Base-by-base conservation (phyloP, 1,140 invertebrate species). In the Aphidius gifuensis region DNA sequence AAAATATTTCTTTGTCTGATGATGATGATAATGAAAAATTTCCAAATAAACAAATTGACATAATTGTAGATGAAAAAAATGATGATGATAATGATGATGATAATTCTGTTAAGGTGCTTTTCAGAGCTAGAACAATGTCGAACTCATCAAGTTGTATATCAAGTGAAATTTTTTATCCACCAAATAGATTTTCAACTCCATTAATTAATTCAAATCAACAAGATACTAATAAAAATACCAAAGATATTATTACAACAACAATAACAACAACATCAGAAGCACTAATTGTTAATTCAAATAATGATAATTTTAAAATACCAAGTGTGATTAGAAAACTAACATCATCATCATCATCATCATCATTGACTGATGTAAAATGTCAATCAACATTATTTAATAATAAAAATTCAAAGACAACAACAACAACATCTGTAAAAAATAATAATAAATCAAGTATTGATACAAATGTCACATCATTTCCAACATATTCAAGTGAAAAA, bases 141-240 rank as follows among this genome's bases (percentile, higher is more conserved):
- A 62, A 55, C 44, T 51, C 54, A 21, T 56, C 56, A 40, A 62
- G 45, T 21, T 47, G 7, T 32, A 40, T 16, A 6, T 39, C 61
- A 3, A 47, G 58, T 38, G 49, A 66, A 45, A 38, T 9, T 9
- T 39, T 58, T 23, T 6, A 38, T 5, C 43, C 53, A 7, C 55
- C 43, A 44, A 51, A 48, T 11, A 61, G 57, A 47, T 64, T 62
- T 60, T 67, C 66, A 9, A 67, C 66, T 4, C 66, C 62, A 6
- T 45, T 66, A 40, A 62, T 60, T 38, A 60, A 64, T 56, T 51
- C 7, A 40, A 47, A 21, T 21, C 45, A 58, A 43, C 51, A 16
- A 44, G 21, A 32, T 32, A 5, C 7, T 38, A 21, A 9, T 58
- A 38, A 9, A 32, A 53, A 55, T 38, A 5, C 55, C 6, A 59